Conservation (phyloP, 2,797 vertebrate genomes). For the Pipistrellus nathusii region DNA sequence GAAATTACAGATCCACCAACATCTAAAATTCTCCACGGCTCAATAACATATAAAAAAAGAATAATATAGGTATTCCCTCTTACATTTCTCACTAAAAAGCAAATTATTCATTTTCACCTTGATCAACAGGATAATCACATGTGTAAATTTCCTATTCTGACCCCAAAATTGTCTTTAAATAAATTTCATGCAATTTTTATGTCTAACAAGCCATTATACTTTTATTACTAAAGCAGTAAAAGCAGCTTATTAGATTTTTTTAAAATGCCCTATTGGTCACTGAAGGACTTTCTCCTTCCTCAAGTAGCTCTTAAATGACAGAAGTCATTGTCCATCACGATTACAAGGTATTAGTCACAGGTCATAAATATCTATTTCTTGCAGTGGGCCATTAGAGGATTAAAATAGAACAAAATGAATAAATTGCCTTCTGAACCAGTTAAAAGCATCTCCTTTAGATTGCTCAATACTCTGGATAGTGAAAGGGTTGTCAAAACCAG, state of each 20-base stretch:
- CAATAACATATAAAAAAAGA: constrained; percentile 17
- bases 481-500: constrained; percentile 20
- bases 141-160: constrained; percentile 52
- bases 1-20: neutral
- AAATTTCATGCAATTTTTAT: constrained; percentile 72
- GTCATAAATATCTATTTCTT: constrained; percentile 46
- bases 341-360: constrained; percentile 41
- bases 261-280: constrained; percentile 55
- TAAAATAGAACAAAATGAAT: constrained; percentile 61
- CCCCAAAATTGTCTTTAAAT: constrained; percentile 43
- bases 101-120: constrained; percentile 62
- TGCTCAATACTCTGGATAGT: constrained; percentile 53
- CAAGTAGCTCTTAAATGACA: constrained; percentile 57
- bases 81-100: constrained; percentile 28
- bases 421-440: constrained; percentile 14
- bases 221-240: constrained; percentile 74
- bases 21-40: neutral
- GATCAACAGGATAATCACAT: constrained; percentile 65
- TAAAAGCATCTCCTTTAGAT: constrained; percentile 46
- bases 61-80: neutral
- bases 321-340: constrained; percentile 43
- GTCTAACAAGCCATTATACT: constrained; percentile 67
- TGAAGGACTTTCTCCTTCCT: constrained; percentile 47
- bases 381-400: constrained; percentile 32
- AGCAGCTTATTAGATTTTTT: constrained; percentile 69